Evolutionary conservation across 2,888 invertebrate genomes (phyloP).

Genomic region (Galerucella calmariensis): DNA sequence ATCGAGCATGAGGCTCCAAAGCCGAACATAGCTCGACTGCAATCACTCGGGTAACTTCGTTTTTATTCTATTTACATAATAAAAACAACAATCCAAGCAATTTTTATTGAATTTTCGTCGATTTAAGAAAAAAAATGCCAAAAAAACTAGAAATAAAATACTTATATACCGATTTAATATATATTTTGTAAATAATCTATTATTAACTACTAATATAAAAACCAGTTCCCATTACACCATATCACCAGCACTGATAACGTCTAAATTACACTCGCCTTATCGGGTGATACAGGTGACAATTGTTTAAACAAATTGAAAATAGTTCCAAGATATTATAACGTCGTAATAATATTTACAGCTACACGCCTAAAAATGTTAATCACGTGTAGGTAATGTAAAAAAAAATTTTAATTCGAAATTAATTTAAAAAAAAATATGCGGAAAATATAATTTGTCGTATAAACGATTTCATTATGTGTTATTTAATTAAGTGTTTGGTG

Average conservation of each 20-base stretch:
- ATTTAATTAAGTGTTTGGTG: background rate
- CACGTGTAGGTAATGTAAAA: background rate
- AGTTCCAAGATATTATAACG: slow-evolving; percentile 5
- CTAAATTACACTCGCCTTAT: slow-evolving; percentile 19
- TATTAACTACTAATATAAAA: background rate
- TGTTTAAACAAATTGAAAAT: slow-evolving; percentile 15
- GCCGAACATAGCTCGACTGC: too few species aligned
- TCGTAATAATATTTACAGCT: background rate
- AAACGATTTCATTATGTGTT: background rate
- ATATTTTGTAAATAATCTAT: background rate
- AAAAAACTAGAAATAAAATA: background rate
- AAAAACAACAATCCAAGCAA: too few species aligned
- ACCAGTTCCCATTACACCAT: slow-evolving; percentile 11
- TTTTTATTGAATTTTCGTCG: too few species aligned
- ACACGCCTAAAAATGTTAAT: slow-evolving; percentile 34
- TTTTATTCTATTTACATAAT: too few species aligned
- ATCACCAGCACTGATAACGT: slow-evolving; percentile 28
- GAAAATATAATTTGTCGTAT: too few species aligned
- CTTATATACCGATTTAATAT: too few species aligned
- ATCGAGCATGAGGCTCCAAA: too few species aligned
- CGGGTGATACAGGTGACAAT: slow-evolving; percentile 36
- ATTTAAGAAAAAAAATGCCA: too few species aligned
- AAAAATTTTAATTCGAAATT: background rate
- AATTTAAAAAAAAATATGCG: background rate
- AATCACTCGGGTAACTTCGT: too few species aligned